Evolutionary conservation across 2,797 vertebrate species (phyloP).

Genomic region (Sebastes kiyomatsui): DNA sequence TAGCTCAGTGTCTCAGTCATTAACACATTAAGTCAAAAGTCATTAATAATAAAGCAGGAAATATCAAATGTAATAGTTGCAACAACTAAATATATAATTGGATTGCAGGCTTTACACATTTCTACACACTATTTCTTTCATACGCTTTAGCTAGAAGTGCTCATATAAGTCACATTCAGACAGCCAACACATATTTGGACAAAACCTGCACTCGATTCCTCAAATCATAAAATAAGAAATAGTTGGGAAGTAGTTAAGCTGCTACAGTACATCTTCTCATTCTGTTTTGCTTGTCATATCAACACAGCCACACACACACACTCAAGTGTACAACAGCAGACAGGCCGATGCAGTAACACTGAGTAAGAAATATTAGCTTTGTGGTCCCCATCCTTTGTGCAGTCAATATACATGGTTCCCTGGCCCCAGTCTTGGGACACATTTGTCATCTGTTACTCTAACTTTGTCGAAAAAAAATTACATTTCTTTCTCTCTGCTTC

Average conservation of each 20-base stretch:
- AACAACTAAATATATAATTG: not conserved
- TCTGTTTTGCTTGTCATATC: not conserved
- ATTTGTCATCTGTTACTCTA: slow-evolving; percentile 49
- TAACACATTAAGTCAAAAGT: not conserved
- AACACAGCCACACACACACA: slow-evolving; percentile 11
- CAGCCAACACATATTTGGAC: not conserved
- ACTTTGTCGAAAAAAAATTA: slow-evolving; percentile 28
- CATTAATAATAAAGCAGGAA: not conserved
- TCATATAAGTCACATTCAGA: too few relatives aligned
- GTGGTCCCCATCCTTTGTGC: slow-evolving; percentile 14
- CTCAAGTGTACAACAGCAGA: slow-evolving; percentile 8
- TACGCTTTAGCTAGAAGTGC: too few relatives aligned
- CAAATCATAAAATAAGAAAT: not conserved
- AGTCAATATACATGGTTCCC: slow-evolving; percentile 13
- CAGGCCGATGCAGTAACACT: not conserved
- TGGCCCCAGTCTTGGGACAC: slow-evolving; percentile 25
- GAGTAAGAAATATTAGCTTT: slow-evolving; percentile 45
- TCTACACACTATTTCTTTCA: not conserved
- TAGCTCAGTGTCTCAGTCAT: not conserved
- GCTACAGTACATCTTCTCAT: not conserved
- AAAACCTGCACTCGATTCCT: not conserved
- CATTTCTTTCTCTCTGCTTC: not conserved
- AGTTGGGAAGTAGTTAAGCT: not conserved
- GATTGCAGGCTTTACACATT: too few relatives aligned
- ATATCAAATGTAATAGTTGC: not conserved